phyloP scores from a whole-genome alignment of 1,140 invertebrate species.

The Heliconius eleuchia region DNA sequence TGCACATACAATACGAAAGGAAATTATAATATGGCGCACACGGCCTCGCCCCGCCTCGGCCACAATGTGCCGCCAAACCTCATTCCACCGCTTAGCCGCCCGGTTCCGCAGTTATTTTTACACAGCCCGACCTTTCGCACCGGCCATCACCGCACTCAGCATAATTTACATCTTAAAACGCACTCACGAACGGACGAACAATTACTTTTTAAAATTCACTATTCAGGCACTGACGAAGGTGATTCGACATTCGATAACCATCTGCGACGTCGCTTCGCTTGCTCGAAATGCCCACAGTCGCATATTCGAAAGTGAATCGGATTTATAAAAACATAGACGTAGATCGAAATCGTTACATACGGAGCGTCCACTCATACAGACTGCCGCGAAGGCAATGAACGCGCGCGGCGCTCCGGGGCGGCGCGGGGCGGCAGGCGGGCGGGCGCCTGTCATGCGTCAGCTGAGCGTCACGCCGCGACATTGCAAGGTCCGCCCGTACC shows the following conservation, averaged over 20 bases:
- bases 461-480: slow-evolving; percentile 81
- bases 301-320: slow-evolving; percentile 41
- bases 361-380: slow-evolving; percentile 59
- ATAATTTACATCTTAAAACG: slow-evolving; percentile 59
- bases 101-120: slow-evolving; percentile 82
- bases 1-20: slow-evolving; percentile 78
- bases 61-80: slow-evolving; percentile 79
- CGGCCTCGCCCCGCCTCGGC: slow-evolving; percentile 77
- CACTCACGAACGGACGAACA: slow-evolving; percentile 55
- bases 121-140: slow-evolving; percentile 80
- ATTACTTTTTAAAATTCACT: slow-evolving; percentile 36
- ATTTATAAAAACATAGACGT: slow-evolving; percentile 29
- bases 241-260: neutral
- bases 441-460: slow-evolving; percentile 69
- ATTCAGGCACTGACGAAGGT: slow-evolving; percentile 23
- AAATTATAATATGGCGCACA: slow-evolving; percentile 80
- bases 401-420: slow-evolving; percentile 56
- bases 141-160: slow-evolving; percentile 76
- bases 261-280: slow-evolving; percentile 12
- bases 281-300: slow-evolving; percentile 7
- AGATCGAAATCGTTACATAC: slow-evolving; percentile 44
- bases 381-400: slow-evolving; percentile 76
- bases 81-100: slow-evolving; percentile 78
- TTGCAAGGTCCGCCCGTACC: slow-evolving; percentile 80
- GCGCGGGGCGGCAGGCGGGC: slow-evolving; percentile 48